These are phyloP conservation scores for Asbolus verrucosus DNA, from an alignment of 1,140 invertebrate species.

Conservation along the genomic window DNA sequence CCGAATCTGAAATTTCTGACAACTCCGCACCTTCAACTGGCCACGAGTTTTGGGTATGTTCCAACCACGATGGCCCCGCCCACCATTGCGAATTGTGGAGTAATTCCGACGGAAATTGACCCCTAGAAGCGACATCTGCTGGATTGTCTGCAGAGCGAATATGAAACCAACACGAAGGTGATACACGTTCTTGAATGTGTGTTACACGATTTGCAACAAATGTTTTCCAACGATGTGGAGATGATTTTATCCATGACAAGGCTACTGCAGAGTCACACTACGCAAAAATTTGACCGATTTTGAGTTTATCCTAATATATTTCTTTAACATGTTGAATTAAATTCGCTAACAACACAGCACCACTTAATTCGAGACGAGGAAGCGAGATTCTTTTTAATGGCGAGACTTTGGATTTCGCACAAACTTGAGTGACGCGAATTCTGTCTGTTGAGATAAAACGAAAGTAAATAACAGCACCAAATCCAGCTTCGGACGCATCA, in stretches of 20 bases:
- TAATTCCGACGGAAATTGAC: too few relatives aligned
- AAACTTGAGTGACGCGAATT: conserved; percentile 33
- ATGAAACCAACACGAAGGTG: conserved; percentile 63
- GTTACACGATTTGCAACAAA: conserved; percentile 65
- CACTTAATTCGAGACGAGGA: conserved; percentile 57
- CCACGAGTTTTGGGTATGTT: too few relatives aligned
- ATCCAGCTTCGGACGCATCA: conserved; percentile 44
- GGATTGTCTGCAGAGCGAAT: conserved; percentile 64
- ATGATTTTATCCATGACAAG: conserved; percentile 62
- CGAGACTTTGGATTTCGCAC: conserved; percentile 61
- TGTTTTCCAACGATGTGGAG: conserved; percentile 57
- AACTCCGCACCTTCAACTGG: conserved; percentile 21
- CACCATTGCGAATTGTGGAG: too few relatives aligned
- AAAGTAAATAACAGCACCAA: conserved; percentile 57
- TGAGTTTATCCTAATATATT: conserved; percentile 50
- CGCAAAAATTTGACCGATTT: too few relatives aligned
- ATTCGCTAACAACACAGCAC: too few relatives aligned
- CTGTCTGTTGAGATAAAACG: not conserved
- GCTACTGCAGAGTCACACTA: conserved; percentile 65
- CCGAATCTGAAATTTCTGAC: conserved; percentile 45
- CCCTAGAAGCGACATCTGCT: conserved; percentile 63
- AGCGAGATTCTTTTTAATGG: conserved; percentile 55
- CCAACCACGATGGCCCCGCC: too few relatives aligned
- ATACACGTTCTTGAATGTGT: conserved; percentile 58
- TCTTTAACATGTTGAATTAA: conserved; percentile 50